Evolutionary conservation across 2,797 vertebrate genomes (phyloP), one percentile per base, ranked within the genome.

Genomic region (Schizopygopsis malacanthus): DNA sequence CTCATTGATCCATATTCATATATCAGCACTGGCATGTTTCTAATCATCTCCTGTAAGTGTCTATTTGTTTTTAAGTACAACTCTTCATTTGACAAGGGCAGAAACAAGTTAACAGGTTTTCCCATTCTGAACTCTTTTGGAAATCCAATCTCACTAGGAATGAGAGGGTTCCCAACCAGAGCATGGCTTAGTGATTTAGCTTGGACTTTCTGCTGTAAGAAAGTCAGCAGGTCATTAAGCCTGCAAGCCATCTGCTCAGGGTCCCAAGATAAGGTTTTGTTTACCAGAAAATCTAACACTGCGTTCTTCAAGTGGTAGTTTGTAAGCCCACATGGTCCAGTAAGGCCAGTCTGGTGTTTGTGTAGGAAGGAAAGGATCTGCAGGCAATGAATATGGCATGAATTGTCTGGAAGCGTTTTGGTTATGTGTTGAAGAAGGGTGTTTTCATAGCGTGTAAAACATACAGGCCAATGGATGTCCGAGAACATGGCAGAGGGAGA

Each of bases 31-130:
- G 95, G 91, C 2, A 94, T 91, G 3, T 99, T 99, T 93, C 87
- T 96, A 41, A 97, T 93, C 93, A 98, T 95, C 90, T 99, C 97
- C 0, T 96, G 94, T 87, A 98, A 97, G 0, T 96, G 96, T 85
- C 90, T 90, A n/a, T 95, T 61, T 0, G 95, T 94, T 63, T 94
- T 95, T 65, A 89, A 94, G 91, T 97, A 96, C 54, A 95, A 70
- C 0, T 94, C 92, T n/a, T 94, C 83, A 73, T 93, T 93, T 1
- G 94, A 93, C 90, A 96, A 94, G 18, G 95, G 94, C 84, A 95
- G 92, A 91, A 99, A 97, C 88, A 99, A 96, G 90, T 99, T 98
- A 79, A 97, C 92, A 2, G 95, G 94, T 84, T 97, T 95, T 0
- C 95, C 94, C 43, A 76, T 86, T 47, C 88, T 89, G 47, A 98